Conservation (phyloP, 2,888 invertebrate species). For the Leptothorax acervorum region DNA sequence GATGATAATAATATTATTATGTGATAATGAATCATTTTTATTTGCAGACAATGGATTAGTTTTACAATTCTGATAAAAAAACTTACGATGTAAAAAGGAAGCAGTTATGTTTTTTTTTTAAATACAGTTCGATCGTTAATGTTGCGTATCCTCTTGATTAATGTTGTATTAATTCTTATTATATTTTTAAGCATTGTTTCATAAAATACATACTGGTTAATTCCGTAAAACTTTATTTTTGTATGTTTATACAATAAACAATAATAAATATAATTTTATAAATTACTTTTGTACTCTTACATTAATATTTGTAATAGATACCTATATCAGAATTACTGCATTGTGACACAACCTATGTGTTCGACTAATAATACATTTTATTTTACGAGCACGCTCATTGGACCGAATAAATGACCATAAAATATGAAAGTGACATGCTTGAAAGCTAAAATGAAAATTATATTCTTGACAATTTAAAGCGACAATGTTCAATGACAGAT, state of each 20-base stretch:
- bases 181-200: background rate
- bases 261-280: too few relatives aligned
- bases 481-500: background rate
- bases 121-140: background rate
- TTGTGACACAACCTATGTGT: too few relatives aligned
- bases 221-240: background rate
- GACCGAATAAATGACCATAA: constrained; percentile 15
- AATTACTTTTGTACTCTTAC: background rate
- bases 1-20: background rate
- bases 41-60: background rate
- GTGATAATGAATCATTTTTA: background rate
- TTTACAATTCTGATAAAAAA: background rate
- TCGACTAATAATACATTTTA: constrained; percentile 7
- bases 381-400: background rate
- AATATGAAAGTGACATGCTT: constrained; percentile 26
- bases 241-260: background rate
- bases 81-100: background rate
- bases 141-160: background rate
- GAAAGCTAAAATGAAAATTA: constrained; percentile 20
- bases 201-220: background rate
- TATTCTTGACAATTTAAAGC: background rate
- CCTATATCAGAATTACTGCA: too few relatives aligned
- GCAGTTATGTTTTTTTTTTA: background rate
- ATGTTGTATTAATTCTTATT: background rate
- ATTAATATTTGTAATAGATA: too few relatives aligned